Percentiles rank a stretch among this genome's conserved stretches.
These are phyloP conservation scores for Eulemur coronatus DNA, from an alignment of 2,797 vertebrate species.

Conservation along the genomic window DNA sequence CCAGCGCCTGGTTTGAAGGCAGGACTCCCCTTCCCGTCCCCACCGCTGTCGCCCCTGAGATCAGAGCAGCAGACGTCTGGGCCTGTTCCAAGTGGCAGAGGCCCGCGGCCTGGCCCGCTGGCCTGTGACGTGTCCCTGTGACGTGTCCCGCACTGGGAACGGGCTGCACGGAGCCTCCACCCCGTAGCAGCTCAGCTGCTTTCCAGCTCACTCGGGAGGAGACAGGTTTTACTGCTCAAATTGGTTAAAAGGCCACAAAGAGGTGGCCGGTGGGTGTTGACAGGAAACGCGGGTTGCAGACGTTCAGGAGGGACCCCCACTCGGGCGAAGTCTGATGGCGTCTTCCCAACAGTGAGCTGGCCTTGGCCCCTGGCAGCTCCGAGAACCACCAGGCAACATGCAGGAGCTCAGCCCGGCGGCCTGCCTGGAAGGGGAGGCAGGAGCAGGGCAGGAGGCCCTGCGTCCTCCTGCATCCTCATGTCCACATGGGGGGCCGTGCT, in stretches of 20 bases:
- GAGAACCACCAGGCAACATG: neutral
- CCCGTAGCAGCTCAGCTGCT: neutral
- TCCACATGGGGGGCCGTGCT: too few relatives aligned
- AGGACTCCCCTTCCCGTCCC: neutral
- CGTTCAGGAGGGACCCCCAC: neutral
- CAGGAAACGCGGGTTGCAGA: neutral
- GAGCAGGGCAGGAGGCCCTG: neutral
- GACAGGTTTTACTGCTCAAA: neutral
- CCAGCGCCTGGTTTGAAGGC: neutral
- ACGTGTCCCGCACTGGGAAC: too few relatives aligned
- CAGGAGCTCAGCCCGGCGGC: neutral
- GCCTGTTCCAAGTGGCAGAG: too few relatives aligned
- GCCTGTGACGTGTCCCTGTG: too few relatives aligned
- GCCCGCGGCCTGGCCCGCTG: too few relatives aligned
- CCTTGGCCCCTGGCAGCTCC: neutral
- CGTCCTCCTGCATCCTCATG: too few relatives aligned
- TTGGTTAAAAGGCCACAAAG: neutral
- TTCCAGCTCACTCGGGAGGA: neutral
- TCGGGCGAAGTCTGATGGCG: neutral
- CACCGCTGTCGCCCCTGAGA: neutral
- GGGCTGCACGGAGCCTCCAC: fast-evolving
- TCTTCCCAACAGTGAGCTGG: fast-evolving
- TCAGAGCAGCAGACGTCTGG: too few relatives aligned
- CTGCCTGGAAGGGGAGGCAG: neutral
- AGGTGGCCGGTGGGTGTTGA: neutral